Evolutionary conservation across 2,797 vertebrate genomes (phyloP), one percentile per base, ranked within the genome.

Genomic region (Enteromius anoplus): DNA sequence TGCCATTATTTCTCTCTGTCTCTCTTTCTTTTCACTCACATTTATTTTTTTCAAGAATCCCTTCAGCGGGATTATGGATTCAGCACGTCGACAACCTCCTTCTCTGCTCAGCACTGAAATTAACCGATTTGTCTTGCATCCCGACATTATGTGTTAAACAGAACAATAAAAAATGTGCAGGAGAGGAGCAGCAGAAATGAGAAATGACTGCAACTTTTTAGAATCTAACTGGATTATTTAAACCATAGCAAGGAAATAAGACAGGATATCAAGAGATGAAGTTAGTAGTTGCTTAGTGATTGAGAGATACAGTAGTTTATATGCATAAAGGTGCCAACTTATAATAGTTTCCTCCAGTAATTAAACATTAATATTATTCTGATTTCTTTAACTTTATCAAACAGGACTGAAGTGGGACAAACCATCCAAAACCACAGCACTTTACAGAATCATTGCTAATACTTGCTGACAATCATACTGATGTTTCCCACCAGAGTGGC

Each of bases 1-100:
- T 12, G 47, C 40, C 75, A 81, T 51, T 69, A 71, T 68, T 65
- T 87, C 71, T 42, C 79, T 78, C 51, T 64, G 29, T 70, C 23
- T 78, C 45, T 66, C 81, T 87, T 76, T 88, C 82, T 84, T 73
- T 81, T 64, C 55, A 64, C 75, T 77, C 40, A 47, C 55, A 76
- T 45, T 37, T 75, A 14, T 58, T 40, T 53, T 37, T 23, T 19
- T 75, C 12, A 4, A 15, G 14, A 21, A 21, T 78, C 45, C 58
- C 58, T 32, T 64, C 10, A 29, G 75, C 5, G 14, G 40, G 75
- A 78, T 78, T 78, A 78, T 49, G 60, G 75, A 78, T 82, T 75
- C 32, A 53, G 60, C 23, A 26, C 14, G 0, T 82, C 53, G n/a
- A 19, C 70, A 53, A 21, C 51, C 45, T 65, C 55, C 40, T 66